Evolutionary conservation across 64 coral and sea anemone genomes (phyloP).

Genomic region (Porites lutea): DNA sequence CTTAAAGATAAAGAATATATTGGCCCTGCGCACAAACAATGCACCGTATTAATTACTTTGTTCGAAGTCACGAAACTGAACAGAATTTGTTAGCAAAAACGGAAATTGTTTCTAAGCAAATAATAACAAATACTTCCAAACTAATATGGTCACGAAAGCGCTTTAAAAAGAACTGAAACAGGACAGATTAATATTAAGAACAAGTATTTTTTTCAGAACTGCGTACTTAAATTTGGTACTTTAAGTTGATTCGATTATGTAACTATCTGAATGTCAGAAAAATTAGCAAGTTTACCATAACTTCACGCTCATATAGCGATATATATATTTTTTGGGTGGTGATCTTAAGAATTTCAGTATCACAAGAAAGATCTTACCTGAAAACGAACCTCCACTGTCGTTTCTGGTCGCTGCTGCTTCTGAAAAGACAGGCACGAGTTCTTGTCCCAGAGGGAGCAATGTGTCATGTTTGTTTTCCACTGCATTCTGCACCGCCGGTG

Average conservation of each 20-base stretch:
- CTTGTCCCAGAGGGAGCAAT: slow-evolving; percentile 28
- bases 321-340: too few relatives aligned
- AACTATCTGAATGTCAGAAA: too few relatives aligned
- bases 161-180: neutral
- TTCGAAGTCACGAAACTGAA: slow-evolving; percentile 19
- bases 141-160: neutral
- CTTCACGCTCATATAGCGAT: neutral
- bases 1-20: neutral
- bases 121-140: neutral
- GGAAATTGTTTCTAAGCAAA: slow-evolving; percentile 4
- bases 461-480: slow-evolving; percentile 50
- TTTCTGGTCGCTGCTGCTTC: slow-evolving; percentile 46
- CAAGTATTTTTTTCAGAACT: neutral
- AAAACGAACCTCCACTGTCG: slow-evolving; percentile 14
- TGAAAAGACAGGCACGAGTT: slow-evolving; percentile 21
- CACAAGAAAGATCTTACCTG: neutral
- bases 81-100: neutral
- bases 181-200: neutral
- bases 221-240: too few relatives aligned
- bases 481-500: neutral
- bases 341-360: too few relatives aligned
- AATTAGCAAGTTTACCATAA: neutral
- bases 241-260: too few relatives aligned
- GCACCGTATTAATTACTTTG: neutral
- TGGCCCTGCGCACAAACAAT: slow-evolving; percentile 6